Evolutionary conservation across 2,797 vertebrate species (phyloP), one percentile per base, ranked within the genome.

Genomic region (Pagetopsis macropterus): DNA sequence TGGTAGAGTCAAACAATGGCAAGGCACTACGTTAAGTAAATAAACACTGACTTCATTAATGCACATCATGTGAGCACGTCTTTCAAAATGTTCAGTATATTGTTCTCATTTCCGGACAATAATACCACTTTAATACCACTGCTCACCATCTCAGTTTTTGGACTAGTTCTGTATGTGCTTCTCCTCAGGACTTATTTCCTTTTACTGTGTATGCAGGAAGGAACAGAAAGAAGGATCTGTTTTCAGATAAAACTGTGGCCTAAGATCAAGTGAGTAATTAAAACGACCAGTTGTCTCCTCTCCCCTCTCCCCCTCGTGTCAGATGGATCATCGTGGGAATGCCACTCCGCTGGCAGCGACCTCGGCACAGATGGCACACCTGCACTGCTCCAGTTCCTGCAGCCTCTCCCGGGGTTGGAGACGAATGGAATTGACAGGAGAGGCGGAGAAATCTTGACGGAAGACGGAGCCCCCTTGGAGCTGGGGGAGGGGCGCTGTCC

Each of bases 311-410:
- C 84, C 79, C 83, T 85, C 86, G 77, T 79, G 84, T 89, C 90
- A 91, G 92, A 81, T 84, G 87, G 85, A 81, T 91, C 90, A 79
- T 72, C 89, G 73, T 90, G 93, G 93, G 91, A 91, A 82, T 54
- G 82, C 82, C 82, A 74, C 89, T 64, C 87, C 76, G 82, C 89
- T 81, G 91, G 85, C 74, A 66, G 72, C 73, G 80, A 94, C 88
- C 84, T 88, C 83, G 84, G 87, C 85, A 87, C 91, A 94, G 93
- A 94, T 93, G 94, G 92, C 80, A 14, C 93, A 88, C 89, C 92
- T 85, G 91, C 90, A 66, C 88, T 79, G 84, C 84, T 85, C 84
- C 83, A 79, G 85, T 63, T 82, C 76, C 64, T 83, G 77, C 89
- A 89, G 75, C 75, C 82, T 78, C 81, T 46, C 2, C 65, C 71